These are phyloP conservation scores for Dicerorhinus sumatrensis DNA, from an alignment of 2,113 vertebrate genomes.

Conservation along the genomic window DNA sequence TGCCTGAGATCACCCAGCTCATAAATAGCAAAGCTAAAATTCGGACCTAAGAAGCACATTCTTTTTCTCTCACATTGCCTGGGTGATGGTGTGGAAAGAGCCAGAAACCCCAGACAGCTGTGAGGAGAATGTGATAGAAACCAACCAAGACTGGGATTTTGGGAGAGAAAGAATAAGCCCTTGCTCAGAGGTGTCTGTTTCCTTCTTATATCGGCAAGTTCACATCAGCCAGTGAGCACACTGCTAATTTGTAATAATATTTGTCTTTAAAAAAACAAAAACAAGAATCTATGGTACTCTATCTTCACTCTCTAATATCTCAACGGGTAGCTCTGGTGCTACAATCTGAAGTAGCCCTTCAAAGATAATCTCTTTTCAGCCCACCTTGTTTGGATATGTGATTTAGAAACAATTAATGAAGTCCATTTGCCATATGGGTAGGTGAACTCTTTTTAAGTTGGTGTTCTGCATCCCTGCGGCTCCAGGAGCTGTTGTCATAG, in stretches of 20 bases:
- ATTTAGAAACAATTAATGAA: slow-evolving; percentile 76
- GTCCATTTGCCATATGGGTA: slow-evolving; percentile 80
- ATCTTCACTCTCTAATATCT: neutral
- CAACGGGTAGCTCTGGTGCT: neutral
- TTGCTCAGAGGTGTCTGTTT: neutral
- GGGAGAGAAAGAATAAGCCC: neutral
- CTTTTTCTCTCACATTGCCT: slow-evolving; percentile 11
- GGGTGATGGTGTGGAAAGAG: neutral
- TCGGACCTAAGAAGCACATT: neutral
- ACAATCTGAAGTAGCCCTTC: slow-evolving; percentile 21
- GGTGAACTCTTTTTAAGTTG: slow-evolving; percentile 77
- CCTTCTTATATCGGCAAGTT: neutral
- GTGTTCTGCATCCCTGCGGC: slow-evolving; percentile 78
- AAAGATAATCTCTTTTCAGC: slow-evolving; percentile 7
- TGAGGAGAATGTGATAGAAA: neutral
- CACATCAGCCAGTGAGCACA: neutral
- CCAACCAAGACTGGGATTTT: neutral
- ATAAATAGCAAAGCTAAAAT: neutral
- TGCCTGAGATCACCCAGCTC: neutral
- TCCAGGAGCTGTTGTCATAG: slow-evolving; percentile 81
- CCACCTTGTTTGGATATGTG: slow-evolving; percentile 69
- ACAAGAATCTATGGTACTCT: neutral
- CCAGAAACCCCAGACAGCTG: neutral
- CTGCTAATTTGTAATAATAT: neutral
- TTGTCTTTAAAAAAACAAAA: slow-evolving; percentile 14